Percentiles rank a stretch among this genome's conserved stretches.
Conservation (phyloP, 2,797 vertebrate species). For the Tinamus major region DNA sequence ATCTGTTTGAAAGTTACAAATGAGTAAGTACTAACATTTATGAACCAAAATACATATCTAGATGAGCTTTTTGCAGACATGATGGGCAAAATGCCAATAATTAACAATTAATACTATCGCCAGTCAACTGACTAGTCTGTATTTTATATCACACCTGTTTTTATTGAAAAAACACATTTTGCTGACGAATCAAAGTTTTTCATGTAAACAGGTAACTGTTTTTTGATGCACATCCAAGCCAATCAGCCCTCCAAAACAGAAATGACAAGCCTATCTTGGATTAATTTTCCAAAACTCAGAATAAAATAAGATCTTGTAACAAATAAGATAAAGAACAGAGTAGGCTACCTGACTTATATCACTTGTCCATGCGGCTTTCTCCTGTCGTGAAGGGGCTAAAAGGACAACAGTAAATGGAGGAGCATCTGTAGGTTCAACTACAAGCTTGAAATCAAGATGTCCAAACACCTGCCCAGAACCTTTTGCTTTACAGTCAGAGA, state of each 20-base stretch:
- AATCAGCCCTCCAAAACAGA: neutral
- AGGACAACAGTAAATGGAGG: slow-evolving; percentile 93
- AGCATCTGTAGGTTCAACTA: slow-evolving; percentile 89
- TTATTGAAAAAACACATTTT: neutral
- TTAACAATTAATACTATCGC: too few species aligned
- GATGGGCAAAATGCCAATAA: neutral
- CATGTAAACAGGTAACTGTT: neutral
- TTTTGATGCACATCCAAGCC: neutral
- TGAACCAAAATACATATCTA: neutral
- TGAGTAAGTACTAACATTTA: neutral
- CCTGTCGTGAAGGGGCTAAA: slow-evolving; percentile 92
- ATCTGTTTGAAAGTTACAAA: neutral
- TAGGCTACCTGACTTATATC: slow-evolving; percentile 96
- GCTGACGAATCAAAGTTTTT: neutral
- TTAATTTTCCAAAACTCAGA: neutral
- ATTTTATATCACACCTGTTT: neutral
- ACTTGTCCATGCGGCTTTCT: slow-evolving; percentile 98
- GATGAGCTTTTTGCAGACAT: neutral
- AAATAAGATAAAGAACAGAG: neutral
- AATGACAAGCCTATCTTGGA: neutral
- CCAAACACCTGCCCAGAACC: slow-evolving; percentile 92
- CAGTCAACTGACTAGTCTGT: neutral
- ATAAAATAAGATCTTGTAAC: neutral
- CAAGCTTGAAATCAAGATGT: slow-evolving; percentile 96
- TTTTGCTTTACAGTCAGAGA: slow-evolving; percentile 83